phyloP scores from a whole-genome alignment of 2,797 vertebrate genomes.

The Leuciscus waleckii region DNA sequence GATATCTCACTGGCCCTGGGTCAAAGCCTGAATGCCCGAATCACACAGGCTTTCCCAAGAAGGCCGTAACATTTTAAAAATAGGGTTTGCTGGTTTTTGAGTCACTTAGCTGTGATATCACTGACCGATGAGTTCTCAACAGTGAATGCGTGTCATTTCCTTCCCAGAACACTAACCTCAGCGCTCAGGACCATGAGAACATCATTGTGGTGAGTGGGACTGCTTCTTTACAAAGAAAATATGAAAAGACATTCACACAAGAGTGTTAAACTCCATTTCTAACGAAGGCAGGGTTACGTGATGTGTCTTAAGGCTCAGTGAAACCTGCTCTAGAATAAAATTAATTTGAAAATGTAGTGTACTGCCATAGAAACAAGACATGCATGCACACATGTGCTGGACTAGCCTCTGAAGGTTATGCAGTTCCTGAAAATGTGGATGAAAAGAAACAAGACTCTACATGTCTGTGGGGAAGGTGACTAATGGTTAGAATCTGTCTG shows the following conservation, averaged over 20 bases:
- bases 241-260: constrained; percentile 4
- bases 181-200: constrained; percentile 95
- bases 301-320: constrained; percentile 28
- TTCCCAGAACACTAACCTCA: constrained; percentile 91
- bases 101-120: constrained; percentile 6
- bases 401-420: constrained; percentile 3
- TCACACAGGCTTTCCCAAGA: neutral
- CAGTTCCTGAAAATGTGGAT: neutral
- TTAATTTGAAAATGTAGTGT: constrained; percentile 31
- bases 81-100: constrained; percentile 13
- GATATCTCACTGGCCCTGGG: neutral
- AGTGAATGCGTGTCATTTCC: constrained; percentile 57
- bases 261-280: neutral
- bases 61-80: constrained; percentile 12
- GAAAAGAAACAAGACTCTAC: constrained; percentile 27
- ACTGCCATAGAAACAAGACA: constrained; percentile 1
- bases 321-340: constrained; percentile 9
- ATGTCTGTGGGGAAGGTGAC: constrained; percentile 35
- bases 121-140: constrained; percentile 40
- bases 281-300: constrained; percentile 24
- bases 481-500: constrained; percentile 58
- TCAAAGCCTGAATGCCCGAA: neutral
- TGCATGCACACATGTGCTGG: neutral
- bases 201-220: constrained; percentile 93
- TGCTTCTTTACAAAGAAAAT: constrained; percentile 15